phyloP scores from a whole-genome alignment of 2,888 invertebrate species.

The Sminthurinus aureus region DNA sequence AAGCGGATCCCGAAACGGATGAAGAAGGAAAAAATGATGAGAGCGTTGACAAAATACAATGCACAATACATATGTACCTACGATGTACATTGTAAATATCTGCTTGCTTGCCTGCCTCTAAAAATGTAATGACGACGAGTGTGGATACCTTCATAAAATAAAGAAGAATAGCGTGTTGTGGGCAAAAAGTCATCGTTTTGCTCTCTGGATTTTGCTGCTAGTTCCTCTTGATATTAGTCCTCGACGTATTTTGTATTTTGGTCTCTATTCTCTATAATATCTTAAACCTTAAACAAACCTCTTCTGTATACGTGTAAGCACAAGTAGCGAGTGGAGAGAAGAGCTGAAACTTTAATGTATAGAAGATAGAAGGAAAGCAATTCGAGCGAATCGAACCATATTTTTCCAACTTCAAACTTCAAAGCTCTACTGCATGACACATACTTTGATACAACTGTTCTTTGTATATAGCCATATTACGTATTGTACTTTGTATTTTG shows the following conservation, averaged over 20 bases:
- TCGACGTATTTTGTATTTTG: no score
- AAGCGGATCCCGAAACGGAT: neutral
- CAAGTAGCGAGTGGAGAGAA: no score
- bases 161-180: no score
- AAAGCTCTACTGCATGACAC: no score
- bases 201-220: conserved; percentile 11
- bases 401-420: conserved; percentile 5
- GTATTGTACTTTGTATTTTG: no score
- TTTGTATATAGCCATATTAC: no score
- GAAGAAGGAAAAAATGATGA: neutral
- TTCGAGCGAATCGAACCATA: conserved; percentile 20
- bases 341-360: no score
- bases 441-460: no score
- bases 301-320: no score
- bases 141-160: no score
- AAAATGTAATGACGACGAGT: neutral
- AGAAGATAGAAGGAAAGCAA: conserved; percentile 10
- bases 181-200: neutral
- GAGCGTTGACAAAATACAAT: neutral
- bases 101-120: no score
- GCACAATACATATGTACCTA: neutral
- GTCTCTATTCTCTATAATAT: neutral
- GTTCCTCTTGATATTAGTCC: neutral
- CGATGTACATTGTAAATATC: no score
- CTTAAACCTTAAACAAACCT: neutral